These are phyloP conservation scores for Macrochelys suwanniensis DNA, from an alignment of 2,797 vertebrate species.

Conservation along the genomic window DNA sequence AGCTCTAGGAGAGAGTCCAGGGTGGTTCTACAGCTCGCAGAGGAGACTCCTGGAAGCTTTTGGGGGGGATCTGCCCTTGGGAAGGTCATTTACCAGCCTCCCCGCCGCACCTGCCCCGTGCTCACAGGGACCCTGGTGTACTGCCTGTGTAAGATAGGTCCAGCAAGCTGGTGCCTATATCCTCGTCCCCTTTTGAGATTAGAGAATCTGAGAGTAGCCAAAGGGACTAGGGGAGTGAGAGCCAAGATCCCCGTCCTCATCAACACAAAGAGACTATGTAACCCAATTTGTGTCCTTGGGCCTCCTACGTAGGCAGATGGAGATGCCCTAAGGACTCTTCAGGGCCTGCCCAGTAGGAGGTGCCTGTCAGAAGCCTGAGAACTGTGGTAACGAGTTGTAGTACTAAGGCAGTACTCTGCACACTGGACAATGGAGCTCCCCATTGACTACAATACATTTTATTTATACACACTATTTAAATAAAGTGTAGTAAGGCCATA, in stretches of 20 bases:
- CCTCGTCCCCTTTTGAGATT: not conserved
- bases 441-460: not conserved
- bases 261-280: not conserved
- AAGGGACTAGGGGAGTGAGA: not conserved
- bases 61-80: not conserved
- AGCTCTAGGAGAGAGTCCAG: not conserved
- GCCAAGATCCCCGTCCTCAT: not conserved
- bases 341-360: not conserved
- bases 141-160: not conserved
- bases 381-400: not conserved
- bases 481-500: not conserved
- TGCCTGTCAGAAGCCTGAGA: not conserved
- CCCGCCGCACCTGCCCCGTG: no score
- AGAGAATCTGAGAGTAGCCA: not conserved
- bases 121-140: not conserved
- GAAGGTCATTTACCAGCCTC: not conserved
- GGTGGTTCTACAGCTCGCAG: not conserved
- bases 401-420: not conserved
- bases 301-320: not conserved
- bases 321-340: not conserved
- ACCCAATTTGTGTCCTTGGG: not conserved
- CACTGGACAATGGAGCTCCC: not conserved
- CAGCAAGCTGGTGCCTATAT: not conserved
- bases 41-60: not conserved
- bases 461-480: not conserved